Evolutionary conservation across 92 coral and sea anemone species (phyloP).

Genomic region (Montipora capitata): DNA sequence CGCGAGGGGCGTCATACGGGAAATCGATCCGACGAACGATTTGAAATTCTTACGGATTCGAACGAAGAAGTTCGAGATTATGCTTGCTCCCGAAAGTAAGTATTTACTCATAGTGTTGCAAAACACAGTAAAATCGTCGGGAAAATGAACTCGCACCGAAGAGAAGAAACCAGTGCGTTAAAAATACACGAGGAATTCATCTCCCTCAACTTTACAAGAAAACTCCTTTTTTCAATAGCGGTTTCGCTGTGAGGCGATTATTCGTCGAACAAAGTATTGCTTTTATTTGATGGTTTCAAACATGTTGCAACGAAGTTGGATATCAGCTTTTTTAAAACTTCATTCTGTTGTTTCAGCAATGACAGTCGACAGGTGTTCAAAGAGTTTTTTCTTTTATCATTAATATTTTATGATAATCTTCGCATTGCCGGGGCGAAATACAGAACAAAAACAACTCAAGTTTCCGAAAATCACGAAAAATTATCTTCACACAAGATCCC

Average conservation of each 20-base stretch:
- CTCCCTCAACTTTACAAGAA: background rate
- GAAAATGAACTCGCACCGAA: background rate
- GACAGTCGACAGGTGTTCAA: constrained; percentile 12
- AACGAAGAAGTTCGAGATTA: constrained; percentile 80
- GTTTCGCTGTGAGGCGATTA: background rate
- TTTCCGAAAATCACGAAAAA: background rate
- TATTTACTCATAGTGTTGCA: constrained; percentile 82
- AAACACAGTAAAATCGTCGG: constrained; percentile 45
- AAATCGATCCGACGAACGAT: constrained; percentile 86
- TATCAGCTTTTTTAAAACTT: background rate
- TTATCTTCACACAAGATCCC: background rate
- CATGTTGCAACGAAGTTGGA: constrained; percentile 6
- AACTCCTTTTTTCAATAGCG: background rate
- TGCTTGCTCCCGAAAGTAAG: constrained; percentile 80
- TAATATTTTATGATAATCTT: background rate
- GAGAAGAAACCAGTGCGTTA: constrained; percentile 5
- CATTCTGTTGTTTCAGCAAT: background rate
- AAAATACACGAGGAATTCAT: constrained; percentile 12
- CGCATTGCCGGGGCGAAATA: too few relatives aligned
- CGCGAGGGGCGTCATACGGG: constrained; percentile 75
- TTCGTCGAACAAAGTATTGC: background rate
- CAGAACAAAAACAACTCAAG: background rate
- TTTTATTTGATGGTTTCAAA: background rate
- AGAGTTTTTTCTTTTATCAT: constrained; percentile 5
- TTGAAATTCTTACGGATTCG: constrained; percentile 81